Conservation (phyloP, 2,113 vertebrate genomes). For the Channa argus region DNA sequence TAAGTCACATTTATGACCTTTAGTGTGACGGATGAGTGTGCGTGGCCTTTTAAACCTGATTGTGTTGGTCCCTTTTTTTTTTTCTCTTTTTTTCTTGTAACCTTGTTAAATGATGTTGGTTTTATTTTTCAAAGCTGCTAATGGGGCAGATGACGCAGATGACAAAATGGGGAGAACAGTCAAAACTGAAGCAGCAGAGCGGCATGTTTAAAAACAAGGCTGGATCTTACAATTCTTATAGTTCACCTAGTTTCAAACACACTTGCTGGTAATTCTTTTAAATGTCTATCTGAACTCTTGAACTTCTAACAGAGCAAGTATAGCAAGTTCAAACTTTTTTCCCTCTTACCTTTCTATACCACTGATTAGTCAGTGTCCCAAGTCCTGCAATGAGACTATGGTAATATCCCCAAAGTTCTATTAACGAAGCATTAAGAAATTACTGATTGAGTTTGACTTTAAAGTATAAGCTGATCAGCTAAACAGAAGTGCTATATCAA, state of each 20-base stretch:
- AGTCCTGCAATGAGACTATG: neutral
- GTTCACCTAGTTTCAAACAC: neutral
- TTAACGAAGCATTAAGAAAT: neutral
- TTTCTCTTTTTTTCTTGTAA: neutral
- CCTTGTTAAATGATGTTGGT: slow-evolving; percentile 2
- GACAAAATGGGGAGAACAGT: neutral
- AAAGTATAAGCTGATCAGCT: slow-evolving; percentile 25
- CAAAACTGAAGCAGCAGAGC: neutral
- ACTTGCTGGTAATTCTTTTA: neutral
- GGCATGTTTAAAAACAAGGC: neutral
- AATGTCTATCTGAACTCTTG: neutral
- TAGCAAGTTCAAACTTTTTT: neutral
- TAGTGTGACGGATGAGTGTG: neutral
- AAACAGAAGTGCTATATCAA: slow-evolving; percentile 34
- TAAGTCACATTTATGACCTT: slow-evolving; percentile 1
- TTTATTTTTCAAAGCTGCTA: slow-evolving; percentile 1
- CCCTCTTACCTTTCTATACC: neutral
- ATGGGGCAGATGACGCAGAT: neutral
- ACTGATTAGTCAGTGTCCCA: no score
- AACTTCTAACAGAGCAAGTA: no score
- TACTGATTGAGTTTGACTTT: slow-evolving; percentile 25
- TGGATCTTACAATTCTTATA: neutral
- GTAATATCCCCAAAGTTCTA: slow-evolving; percentile 10
- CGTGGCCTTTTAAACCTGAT: neutral
- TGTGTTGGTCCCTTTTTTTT: neutral